Evolutionary conservation across 2,888 invertebrate species (phyloP).

Genomic region (Zygogramma bicolorata): DNA sequence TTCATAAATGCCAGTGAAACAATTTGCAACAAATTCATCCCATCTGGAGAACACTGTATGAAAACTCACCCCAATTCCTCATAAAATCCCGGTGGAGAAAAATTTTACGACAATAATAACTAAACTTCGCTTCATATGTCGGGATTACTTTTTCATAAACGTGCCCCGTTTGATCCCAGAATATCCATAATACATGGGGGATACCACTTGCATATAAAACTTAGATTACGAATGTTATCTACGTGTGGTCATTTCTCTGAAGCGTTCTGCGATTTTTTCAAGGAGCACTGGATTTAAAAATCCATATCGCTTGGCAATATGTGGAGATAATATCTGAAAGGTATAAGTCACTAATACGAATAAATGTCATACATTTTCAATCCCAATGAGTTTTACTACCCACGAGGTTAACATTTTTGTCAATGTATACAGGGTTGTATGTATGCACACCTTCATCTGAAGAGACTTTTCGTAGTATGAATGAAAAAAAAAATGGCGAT

Average conservation of each 20-base stretch:
- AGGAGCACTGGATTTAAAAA: not conserved
- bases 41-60: not conserved
- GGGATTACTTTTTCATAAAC: conserved; percentile 48
- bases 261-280: conserved; percentile 29
- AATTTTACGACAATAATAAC: conserved; percentile 36
- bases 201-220: conserved; percentile 45
- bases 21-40: not conserved
- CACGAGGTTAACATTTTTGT: too few relatives aligned
- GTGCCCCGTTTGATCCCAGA: conserved; percentile 37
- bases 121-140: conserved; percentile 42
- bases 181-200: conserved; percentile 31
- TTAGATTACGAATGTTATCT: conserved; percentile 39
- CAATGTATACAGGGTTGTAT: too few relatives aligned
- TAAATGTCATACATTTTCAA: too few relatives aligned
- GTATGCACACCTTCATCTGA: too few relatives aligned
- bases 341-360: not conserved
- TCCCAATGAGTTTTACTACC: too few relatives aligned
- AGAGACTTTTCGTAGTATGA: too few relatives aligned
- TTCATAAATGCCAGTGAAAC: not conserved
- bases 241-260: conserved; percentile 49
- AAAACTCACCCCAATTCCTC: not conserved
- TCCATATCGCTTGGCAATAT: not conserved
- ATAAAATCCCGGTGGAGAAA: not conserved
- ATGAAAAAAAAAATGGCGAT: too few relatives aligned
- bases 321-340: not conserved